Evolutionary conservation across 2,888 invertebrate genomes (phyloP), one percentile per base, ranked within the genome.

Genomic region (Agonum fuliginosum): DNA sequence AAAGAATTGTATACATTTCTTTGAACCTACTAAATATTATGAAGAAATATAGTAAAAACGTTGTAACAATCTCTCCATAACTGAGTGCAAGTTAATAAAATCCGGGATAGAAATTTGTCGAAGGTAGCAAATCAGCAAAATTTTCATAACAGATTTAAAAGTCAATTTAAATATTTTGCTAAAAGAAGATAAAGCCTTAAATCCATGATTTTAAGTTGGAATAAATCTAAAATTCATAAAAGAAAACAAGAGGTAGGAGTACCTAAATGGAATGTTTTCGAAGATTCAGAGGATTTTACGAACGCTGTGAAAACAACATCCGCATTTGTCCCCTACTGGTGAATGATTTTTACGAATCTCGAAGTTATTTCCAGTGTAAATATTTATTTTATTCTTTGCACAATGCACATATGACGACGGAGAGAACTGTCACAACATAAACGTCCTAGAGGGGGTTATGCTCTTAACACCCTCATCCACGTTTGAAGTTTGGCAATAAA

Each of bases 341-440:
- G 51, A 48, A 71, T 22, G 51, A 71, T 71, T 71, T 71, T 30
- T 71, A 19, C 71, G 51, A 71, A 71, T 71, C 46, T 30, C 24
- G 43, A 58, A 62, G 74, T 65, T 75, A 75, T 75, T 75, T 75
- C 48, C 20, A 46, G 43, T 75, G 65, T 75, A 75, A 75, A 75
- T 75, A 75, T 75, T 75, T 75, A 75, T 75, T 75, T 75, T 75
- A 75, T 75, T 75, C 74, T 41, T 41, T 73, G 74, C 74, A 51
- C 71, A 51, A 51, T 65, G 70, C 65, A 65, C 65, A 65, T 34
- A 20, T 65, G 65, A 3, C 3, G n/a, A 12, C 43, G 43, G n/a
- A 30, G 30, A 30, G n/a, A n/a, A n/a, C n/a, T n/a, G n/a, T n/a
- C n/a, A n/a, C n/a, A n/a, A n/a, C n/a, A n/a, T n/a, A n/a, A n/a